Percentiles rank a stretch among this genome's conserved stretches.
phyloP scores from a whole-genome alignment of 2,113 vertebrate species.

The Ardeotis arabs region DNA sequence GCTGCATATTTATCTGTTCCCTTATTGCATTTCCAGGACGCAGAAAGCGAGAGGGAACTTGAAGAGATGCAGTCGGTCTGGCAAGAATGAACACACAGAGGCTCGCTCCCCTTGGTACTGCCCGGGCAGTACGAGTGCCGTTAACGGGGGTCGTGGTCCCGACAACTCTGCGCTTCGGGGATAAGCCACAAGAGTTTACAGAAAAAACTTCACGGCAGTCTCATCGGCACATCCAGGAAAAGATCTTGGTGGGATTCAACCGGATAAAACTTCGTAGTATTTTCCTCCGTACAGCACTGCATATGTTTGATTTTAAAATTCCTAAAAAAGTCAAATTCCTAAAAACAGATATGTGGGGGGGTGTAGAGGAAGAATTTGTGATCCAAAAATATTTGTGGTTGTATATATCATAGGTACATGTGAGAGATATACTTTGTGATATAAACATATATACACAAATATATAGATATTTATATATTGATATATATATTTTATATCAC shows the following conservation, averaged over 20 bases:
- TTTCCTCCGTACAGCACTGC: neutral
- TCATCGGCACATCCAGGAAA: neutral
- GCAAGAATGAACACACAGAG: slow-evolving; percentile 4
- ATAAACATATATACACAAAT: neutral
- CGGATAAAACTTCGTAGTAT: neutral
- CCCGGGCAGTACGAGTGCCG: neutral
- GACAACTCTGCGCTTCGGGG: neutral
- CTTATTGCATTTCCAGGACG: slow-evolving; percentile 63
- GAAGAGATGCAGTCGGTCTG: slow-evolving; percentile 56
- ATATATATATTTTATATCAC: neutral
- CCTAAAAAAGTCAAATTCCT: neutral
- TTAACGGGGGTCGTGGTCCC: neutral
- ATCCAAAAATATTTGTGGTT: neutral
- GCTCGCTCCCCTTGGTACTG: neutral
- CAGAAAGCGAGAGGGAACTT: slow-evolving; percentile 66
- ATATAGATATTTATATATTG: neutral
- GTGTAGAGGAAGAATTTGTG: neutral
- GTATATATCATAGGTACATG: neutral
- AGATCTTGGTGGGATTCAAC: neutral
- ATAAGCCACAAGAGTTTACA: neutral
- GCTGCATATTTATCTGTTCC: neutral
- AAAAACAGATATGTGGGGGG: neutral
- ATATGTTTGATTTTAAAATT: neutral
- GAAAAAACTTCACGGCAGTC: neutral
- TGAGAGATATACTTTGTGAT: neutral